These are phyloP conservation scores for Dryas iulia DNA, from an alignment of 1,140 invertebrate species.

Conservation along the genomic window DNA sequence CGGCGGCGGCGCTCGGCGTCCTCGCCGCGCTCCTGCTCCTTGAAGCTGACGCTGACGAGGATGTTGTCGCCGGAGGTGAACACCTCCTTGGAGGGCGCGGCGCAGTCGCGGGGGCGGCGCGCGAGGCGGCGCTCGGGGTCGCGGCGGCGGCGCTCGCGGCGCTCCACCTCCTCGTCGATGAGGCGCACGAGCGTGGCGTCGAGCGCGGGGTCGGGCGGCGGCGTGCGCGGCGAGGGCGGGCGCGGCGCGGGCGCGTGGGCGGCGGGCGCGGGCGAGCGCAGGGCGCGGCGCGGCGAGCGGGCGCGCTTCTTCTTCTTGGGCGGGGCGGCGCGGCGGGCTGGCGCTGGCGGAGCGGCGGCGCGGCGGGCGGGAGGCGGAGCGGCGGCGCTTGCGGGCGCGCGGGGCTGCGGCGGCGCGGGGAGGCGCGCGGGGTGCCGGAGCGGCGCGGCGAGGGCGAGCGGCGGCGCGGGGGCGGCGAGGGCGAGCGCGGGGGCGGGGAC, in stretches of 20 bases:
- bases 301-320: slow-evolving; percentile 61
- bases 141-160: slow-evolving; percentile 62
- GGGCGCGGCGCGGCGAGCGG: slow-evolving; percentile 58
- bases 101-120: slow-evolving; percentile 56
- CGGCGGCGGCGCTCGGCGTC: slow-evolving; percentile 47
- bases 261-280: slow-evolving; percentile 49
- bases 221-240: slow-evolving; percentile 76
- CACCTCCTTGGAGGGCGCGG: slow-evolving; percentile 90
- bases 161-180: slow-evolving; percentile 33
- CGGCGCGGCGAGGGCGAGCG: slow-evolving; percentile 38
- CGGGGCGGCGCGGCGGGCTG: slow-evolving; percentile 42
- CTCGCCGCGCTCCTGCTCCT: slow-evolving; percentile 83
- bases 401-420: slow-evolving; percentile 34
- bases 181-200: slow-evolving; percentile 34
- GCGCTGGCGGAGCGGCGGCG: slow-evolving; percentile 44
- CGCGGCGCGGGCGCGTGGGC: slow-evolving; percentile 58
- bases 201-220: slow-evolving; percentile 44
- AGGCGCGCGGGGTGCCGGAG: slow-evolving; percentile 39
- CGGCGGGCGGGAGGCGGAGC: slow-evolving; percentile 35
- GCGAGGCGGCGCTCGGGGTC: slow-evolving; percentile 54
- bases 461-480: slow-evolving; percentile 45
- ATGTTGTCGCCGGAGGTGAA: slow-evolving; percentile 96
- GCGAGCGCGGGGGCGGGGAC: slow-evolving; percentile 51
- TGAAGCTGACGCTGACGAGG: slow-evolving; percentile 94
- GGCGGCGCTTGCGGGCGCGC: slow-evolving; percentile 62